Conservation (phyloP, 2,888 invertebrate species). For the Drosophila atroscutellata region DNA sequence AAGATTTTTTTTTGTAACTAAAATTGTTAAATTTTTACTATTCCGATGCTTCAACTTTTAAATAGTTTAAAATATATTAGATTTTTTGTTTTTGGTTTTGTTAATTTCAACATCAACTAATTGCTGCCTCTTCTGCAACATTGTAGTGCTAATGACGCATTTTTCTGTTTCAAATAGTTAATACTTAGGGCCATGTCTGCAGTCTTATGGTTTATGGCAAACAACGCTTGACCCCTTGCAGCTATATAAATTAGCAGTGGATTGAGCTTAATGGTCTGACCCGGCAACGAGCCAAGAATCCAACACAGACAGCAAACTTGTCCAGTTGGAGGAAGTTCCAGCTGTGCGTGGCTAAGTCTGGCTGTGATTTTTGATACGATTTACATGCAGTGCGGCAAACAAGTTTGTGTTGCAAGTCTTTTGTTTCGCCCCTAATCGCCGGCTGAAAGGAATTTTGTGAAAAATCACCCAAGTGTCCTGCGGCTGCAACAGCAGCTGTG, state of each 20-base stretch:
- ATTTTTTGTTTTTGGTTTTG: constrained; percentile 22
- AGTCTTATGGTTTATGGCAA: constrained; percentile 62
- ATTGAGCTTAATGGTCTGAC: constrained; percentile 43
- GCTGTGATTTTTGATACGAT: constrained; percentile 55
- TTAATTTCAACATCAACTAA: constrained; percentile 51
- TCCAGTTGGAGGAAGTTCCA: constrained; percentile 44
- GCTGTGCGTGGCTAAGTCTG: constrained; percentile 61
- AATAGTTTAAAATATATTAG: background rate
- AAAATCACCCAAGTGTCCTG: constrained; percentile 69
- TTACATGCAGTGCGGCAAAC: constrained; percentile 56
- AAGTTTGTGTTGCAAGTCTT: constrained; percentile 64
- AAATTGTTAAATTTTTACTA: background rate
- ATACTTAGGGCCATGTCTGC: constrained; percentile 38
- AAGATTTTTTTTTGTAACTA: too few species aligned
- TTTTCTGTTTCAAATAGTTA: constrained; percentile 56
- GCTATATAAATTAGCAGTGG: constrained; percentile 67
- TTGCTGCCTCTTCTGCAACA: constrained; percentile 41
- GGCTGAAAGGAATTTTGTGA: constrained; percentile 55
- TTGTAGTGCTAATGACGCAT: constrained; percentile 64
- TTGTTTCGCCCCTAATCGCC: constrained; percentile 50
- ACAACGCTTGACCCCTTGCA: constrained; percentile 65
- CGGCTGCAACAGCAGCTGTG: constrained; percentile 35
- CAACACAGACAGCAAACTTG: constrained; percentile 16
- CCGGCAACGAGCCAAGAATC: background rate
- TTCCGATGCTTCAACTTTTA: background rate